Conservation (phyloP, 2,797 vertebrate genomes). For the Taeniopygia guttata region DNA sequence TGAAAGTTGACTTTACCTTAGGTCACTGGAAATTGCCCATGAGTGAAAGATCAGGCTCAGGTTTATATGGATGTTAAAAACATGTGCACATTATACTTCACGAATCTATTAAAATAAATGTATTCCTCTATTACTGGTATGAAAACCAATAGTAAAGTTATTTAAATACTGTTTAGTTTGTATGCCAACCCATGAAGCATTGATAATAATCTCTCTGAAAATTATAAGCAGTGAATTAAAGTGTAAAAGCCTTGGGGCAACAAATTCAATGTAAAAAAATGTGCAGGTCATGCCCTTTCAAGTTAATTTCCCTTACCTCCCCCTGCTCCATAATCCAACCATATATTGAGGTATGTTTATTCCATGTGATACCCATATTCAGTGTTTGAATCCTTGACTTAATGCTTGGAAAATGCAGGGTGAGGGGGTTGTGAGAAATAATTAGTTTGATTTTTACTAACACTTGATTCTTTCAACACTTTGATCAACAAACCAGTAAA, state of each 20-base stretch:
- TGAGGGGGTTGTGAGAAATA: neutral
- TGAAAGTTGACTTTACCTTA: neutral
- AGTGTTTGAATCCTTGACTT: neutral
- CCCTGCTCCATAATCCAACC: neutral
- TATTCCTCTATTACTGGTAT: neutral
- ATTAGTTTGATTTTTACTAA: neutral
- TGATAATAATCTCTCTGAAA: slow-evolving; percentile 28
- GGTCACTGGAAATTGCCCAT: neutral
- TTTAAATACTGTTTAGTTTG: neutral
- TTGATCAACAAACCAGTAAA: neutral
- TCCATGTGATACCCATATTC: neutral
- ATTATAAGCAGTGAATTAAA: slow-evolving; percentile 33
- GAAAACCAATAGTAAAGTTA: neutral
- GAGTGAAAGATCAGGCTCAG: neutral
- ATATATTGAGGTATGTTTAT: neutral
- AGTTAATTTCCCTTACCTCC: slow-evolving; percentile 20
- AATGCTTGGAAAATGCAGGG: neutral
- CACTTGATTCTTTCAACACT: neutral
- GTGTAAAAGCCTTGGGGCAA: slow-evolving; percentile 19
- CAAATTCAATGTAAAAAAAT: slow-evolving; percentile 32
- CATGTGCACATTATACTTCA: neutral
- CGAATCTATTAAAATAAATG: neutral
- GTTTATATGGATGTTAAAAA: neutral
- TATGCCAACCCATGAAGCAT: neutral
- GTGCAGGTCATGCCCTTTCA: slow-evolving; percentile 29